These are phyloP conservation scores for Scaptomyza cyrtandrae DNA, from an alignment of 2,888 invertebrate species.

Conservation along the genomic window DNA sequence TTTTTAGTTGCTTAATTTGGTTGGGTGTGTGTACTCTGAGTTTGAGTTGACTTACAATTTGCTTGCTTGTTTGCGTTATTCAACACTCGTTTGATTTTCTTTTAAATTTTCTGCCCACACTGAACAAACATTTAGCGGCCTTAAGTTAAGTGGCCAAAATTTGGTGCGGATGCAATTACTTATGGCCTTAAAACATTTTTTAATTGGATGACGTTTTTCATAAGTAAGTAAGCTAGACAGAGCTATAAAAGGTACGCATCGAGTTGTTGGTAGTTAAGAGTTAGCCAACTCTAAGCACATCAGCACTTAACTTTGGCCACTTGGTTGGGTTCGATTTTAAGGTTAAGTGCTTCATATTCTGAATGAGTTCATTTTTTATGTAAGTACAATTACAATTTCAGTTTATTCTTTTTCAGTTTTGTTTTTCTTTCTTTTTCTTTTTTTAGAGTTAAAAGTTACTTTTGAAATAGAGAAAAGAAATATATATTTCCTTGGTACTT, in stretches of 20 bases:
- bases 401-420: slow-evolving; percentile 15
- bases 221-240: neutral
- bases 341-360: slow-evolving; percentile 67
- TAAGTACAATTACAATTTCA: slow-evolving; percentile 39
- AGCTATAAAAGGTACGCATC: neutral
- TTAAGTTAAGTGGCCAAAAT: slow-evolving; percentile 60
- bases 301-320: slow-evolving; percentile 58
- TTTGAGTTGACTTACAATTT: slow-evolving; percentile 56
- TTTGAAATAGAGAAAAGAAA: slow-evolving; percentile 1
- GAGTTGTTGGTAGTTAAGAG: neutral
- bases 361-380: slow-evolving; percentile 69
- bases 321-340: slow-evolving; percentile 26
- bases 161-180: slow-evolving; percentile 51
- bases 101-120: slow-evolving; percentile 72
- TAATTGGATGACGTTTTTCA: neutral
- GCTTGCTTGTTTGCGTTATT: slow-evolving; percentile 48
- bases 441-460: neutral
- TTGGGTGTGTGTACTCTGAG: slow-evolving; percentile 23
- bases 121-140: slow-evolving; percentile 76
- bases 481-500: slow-evolving; percentile 87
- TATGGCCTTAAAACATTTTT: slow-evolving; percentile 12
- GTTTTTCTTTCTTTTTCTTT: slow-evolving; percentile 9
- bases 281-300: slow-evolving; percentile 47
- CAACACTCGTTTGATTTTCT: slow-evolving; percentile 14
- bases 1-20: neutral